phyloP scores from a whole-genome alignment of 2,888 invertebrate genomes.

The Oasisia sp. region DNA sequence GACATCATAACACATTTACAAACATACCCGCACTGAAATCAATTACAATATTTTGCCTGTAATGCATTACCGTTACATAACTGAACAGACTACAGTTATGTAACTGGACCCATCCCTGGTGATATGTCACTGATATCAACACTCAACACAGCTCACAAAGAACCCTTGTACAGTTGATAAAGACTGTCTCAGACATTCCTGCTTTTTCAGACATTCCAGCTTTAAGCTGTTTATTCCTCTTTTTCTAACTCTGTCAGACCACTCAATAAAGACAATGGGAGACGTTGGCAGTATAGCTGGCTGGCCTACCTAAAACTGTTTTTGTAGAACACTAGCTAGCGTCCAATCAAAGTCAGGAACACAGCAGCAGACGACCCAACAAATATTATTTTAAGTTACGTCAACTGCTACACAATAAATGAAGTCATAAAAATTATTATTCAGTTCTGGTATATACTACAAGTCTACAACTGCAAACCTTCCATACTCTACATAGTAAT shows the following conservation, averaged over 20 bases:
- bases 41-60: conserved; percentile 7
- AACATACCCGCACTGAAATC: not conserved
- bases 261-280: not conserved
- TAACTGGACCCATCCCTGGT: not conserved
- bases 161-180: not conserved
- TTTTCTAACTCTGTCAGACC: not conserved
- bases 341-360: not conserved
- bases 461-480: not conserved
- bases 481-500: not conserved
- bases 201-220: not conserved
- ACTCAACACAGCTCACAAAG: not conserved
- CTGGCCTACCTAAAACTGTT: not conserved
- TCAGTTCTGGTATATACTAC: not conserved
- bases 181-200: not conserved
- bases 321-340: not conserved
- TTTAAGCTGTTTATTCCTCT: not conserved
- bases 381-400: not conserved
- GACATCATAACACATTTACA: too few relatives aligned
- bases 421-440: not conserved
- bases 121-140: not conserved
- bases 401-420: not conserved
- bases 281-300: not conserved
- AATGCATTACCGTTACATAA: not conserved
- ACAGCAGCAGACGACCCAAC: not conserved
- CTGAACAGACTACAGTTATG: not conserved